Conservation (phyloP, 35 echinoderm and acorn worm species). For the Hemicentrotus pulcherrimus region DNA sequence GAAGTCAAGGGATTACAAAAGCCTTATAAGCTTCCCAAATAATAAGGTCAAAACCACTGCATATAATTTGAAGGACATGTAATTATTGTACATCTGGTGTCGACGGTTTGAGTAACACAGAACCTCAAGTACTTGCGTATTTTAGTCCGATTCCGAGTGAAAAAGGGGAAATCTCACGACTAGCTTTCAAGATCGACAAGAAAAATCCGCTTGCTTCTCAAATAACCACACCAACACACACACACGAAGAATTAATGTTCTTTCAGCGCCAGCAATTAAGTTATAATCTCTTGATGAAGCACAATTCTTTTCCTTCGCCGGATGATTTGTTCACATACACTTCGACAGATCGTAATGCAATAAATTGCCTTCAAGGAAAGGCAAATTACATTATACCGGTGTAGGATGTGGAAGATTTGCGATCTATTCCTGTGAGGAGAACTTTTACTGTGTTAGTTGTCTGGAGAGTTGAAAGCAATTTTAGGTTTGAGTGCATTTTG, state of each 20-base stretch:
- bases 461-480: constrained; percentile 1
- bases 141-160: background rate
- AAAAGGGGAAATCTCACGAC: background rate
- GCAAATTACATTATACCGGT: background rate
- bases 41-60: background rate
- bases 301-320: background rate
- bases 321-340: constrained; percentile 10
- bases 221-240: background rate
- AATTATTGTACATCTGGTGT: background rate
- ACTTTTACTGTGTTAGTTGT: background rate
- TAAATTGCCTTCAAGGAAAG: constrained; percentile 10
- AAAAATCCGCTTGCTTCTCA: background rate
- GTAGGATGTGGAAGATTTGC: background rate
- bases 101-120: background rate
- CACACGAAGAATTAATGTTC: background rate
- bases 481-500: background rate
- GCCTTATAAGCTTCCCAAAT: background rate
- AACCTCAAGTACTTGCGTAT: background rate
- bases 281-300: constrained; percentile 13
- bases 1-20: background rate
- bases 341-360: background rate
- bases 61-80: background rate
- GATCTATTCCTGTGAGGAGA: background rate
- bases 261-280: constrained; percentile 3
- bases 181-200: background rate